phyloP scores from a whole-genome alignment of 1,140 invertebrate genomes.

The Phthorimaea operculella region DNA sequence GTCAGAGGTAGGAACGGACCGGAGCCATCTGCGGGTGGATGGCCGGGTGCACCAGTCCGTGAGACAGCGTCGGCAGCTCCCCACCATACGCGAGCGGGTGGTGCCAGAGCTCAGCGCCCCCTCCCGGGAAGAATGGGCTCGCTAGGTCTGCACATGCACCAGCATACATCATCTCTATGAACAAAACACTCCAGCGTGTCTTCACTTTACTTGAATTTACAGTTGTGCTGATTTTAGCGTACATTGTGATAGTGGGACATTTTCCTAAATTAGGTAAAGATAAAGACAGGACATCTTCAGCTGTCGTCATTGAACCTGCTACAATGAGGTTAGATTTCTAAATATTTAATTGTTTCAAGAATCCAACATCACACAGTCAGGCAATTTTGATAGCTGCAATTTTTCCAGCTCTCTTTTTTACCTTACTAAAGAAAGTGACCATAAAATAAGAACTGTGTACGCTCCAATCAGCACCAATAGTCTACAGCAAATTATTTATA shows the following conservation, averaged over 20 bases:
- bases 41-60: constrained; percentile 92
- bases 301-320: too few species aligned
- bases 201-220: background rate
- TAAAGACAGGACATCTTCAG: too few species aligned
- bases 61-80: constrained; percentile 86
- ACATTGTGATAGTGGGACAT: background rate
- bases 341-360: too few species aligned
- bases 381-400: too few species aligned
- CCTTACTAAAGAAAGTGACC: too few species aligned
- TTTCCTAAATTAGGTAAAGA: too few species aligned
- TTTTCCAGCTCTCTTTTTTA: too few species aligned
- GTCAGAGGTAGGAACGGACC: constrained; percentile 95
- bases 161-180: background rate
- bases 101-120: constrained; percentile 91
- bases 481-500: constrained; percentile 33
- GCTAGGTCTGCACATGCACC: constrained; percentile 79
- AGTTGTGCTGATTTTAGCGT: background rate
- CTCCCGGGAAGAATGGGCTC: constrained; percentile 91
- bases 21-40: constrained; percentile 96
- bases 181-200: background rate
- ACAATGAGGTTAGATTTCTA: too few species aligned
- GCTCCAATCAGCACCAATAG: background rate
- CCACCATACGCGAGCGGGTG: constrained; percentile 85
- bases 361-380: too few species aligned
- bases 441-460: too few species aligned